Evolutionary conservation across 2,888 invertebrate species (phyloP).

Genomic region (Amiota mariae): DNA sequence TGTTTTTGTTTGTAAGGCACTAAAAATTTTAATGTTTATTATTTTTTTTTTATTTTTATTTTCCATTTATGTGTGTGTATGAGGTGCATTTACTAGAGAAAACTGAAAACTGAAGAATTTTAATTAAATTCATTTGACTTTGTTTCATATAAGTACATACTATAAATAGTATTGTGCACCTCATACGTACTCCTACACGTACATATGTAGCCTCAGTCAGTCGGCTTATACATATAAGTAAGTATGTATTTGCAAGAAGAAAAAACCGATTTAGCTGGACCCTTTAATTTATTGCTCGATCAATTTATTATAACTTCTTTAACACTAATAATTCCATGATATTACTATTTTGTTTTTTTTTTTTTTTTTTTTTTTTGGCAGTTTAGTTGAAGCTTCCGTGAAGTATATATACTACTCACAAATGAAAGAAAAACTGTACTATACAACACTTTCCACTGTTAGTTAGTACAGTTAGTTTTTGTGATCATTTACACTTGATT

Average conservation of each 20-base stretch:
- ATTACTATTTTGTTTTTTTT: too few relatives aligned
- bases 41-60: constrained; percentile 5
- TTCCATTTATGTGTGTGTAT: neutral
- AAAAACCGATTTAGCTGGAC: constrained; percentile 24
- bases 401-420: neutral
- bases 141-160: neutral
- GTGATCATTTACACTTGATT: too few relatives aligned
- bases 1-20: constrained; percentile 50
- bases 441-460: too few relatives aligned
- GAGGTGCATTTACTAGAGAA: too few relatives aligned
- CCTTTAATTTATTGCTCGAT: constrained; percentile 23
- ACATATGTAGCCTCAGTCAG: constrained; percentile 12
- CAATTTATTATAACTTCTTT: constrained; percentile 18
- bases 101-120: too few relatives aligned
- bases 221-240: neutral
- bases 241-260: neutral
- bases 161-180: neutral
- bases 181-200: neutral
- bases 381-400: constrained; percentile 22
- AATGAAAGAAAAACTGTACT: too few relatives aligned
- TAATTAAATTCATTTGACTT: neutral
- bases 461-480: too few relatives aligned
- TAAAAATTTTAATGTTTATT: constrained; percentile 53
- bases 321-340: constrained; percentile 17
- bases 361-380: too few relatives aligned